Percentiles rank a stretch among this genome's conserved stretches.
phyloP scores from a whole-genome alignment of 2,797 vertebrate genomes.

The Acanthopagrus latus region DNA sequence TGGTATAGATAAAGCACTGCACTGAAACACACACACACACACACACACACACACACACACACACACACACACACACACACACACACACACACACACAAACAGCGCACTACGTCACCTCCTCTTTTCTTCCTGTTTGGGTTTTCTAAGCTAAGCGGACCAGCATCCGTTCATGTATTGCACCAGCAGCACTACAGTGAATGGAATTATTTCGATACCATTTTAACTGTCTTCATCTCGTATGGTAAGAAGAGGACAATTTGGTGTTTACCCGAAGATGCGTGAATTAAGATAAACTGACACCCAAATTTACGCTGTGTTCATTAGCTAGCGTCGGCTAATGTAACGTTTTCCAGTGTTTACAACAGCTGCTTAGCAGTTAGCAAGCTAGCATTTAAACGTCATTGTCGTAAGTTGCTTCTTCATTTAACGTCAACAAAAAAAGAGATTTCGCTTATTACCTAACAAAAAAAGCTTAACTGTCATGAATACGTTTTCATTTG shows the following conservation, averaged over 20 bases:
- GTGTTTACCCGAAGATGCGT: neutral
- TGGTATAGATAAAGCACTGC: slow-evolving; percentile 1
- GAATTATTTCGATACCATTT: neutral
- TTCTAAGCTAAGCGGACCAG: neutral
- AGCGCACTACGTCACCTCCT: slow-evolving; percentile 58
- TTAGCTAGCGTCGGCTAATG: neutral
- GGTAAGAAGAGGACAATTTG: slow-evolving; percentile 39
- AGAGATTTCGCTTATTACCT: neutral
- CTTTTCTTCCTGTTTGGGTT: slow-evolving; percentile 68
- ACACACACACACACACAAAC: neutral
- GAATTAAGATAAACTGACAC: accelerated
- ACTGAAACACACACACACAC: neutral
- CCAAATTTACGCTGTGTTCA: neutral
- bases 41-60: neutral
- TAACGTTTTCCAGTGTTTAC: too few species aligned
- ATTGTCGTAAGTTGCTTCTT: neutral
- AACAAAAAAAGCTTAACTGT: neutral
- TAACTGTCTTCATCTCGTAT: neutral
- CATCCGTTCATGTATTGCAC: neutral
- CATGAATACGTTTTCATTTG: neutral
- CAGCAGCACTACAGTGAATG: slow-evolving; percentile 19
- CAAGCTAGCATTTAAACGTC: slow-evolving; percentile 1
- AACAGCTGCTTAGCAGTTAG: neutral
- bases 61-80: neutral
- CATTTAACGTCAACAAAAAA: neutral